Evolutionary conservation across 37 sponge, comb jelly and placozoan genomes (phyloP).

Genomic region (Geodia barretti): DNA sequence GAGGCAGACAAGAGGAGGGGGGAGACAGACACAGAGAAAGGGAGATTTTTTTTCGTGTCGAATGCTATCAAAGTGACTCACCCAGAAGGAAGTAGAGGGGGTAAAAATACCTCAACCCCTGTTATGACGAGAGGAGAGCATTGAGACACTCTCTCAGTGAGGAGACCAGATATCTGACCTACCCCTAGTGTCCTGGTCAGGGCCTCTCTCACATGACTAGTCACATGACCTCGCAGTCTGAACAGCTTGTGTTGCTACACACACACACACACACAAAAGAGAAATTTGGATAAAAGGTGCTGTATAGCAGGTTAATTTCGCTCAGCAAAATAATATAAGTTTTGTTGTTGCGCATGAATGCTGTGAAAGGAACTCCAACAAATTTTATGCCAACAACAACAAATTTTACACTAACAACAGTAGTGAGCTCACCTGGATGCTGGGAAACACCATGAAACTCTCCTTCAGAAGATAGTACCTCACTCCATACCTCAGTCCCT

Average conservation of each 20-base stretch:
- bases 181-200: conserved; percentile 42
- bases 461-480: conserved; percentile 45
- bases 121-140: too few species aligned
- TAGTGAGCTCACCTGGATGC: conserved; percentile 37
- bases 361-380: too few species aligned
- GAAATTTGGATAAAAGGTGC: not conserved
- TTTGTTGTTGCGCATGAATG: too few species aligned
- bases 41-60: not conserved
- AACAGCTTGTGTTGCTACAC: conserved; percentile 55
- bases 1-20: not conserved
- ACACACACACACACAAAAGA: not conserved
- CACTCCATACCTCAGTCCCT: conserved; percentile 49
- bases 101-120: not conserved
- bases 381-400: too few species aligned
- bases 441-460: conserved; percentile 46
- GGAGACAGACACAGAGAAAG: not conserved
- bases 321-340: too few species aligned
- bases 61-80: not conserved
- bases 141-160: too few species aligned
- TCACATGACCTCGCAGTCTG: conserved; percentile 45
- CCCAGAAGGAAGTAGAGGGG: not conserved
- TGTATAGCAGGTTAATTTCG: not conserved
- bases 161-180: not conserved
- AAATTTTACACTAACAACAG: too few species aligned
- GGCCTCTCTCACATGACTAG: conserved; percentile 34